Conservation (phyloP, 2,113 vertebrate species). For the Python bivittatus region DNA sequence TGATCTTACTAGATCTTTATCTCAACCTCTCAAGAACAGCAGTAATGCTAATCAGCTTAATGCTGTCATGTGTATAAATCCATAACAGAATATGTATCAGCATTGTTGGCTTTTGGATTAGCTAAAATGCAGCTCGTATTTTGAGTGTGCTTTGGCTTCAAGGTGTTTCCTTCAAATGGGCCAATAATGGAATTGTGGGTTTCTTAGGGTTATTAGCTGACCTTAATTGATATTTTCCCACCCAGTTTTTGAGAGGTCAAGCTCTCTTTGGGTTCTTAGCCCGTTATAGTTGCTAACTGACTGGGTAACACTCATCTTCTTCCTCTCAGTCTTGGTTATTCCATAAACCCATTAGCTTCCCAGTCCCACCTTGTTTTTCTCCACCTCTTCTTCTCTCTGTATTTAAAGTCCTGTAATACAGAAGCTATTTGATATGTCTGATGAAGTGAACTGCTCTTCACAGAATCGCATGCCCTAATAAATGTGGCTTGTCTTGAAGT, state of each 20-base stretch:
- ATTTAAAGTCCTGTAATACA: too few species aligned
- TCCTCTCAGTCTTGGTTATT: too few species aligned
- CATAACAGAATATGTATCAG: slow-evolving; percentile 63
- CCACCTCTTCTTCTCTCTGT: too few species aligned
- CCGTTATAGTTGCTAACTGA: not conserved
- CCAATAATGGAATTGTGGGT: slow-evolving; percentile 43
- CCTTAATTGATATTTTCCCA: not conserved
- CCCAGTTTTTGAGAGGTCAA: slow-evolving; percentile 1
- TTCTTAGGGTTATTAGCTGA: slow-evolving; percentile 33
- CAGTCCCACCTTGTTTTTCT: too few species aligned
- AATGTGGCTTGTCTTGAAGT: too few species aligned
- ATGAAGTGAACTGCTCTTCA: too few species aligned
- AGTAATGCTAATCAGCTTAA: slow-evolving; percentile 67
- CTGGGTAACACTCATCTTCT: not conserved
- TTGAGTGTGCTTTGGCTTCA: slow-evolving; percentile 62
- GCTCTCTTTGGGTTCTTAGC: not conserved
- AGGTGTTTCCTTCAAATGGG: slow-evolving; percentile 62
- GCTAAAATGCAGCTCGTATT: slow-evolving; percentile 70
- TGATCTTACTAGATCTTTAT: slow-evolving; percentile 43
- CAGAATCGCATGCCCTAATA: too few species aligned
- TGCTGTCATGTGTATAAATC: slow-evolving; percentile 57
- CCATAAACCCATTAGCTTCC: too few species aligned
- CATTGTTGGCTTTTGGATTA: slow-evolving; percentile 69
- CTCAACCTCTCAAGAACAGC: slow-evolving; percentile 65
- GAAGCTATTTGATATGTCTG: too few species aligned